These are phyloP conservation scores for Danio albolineatus DNA, from an alignment of 2,797 vertebrate species.

Conservation along the genomic window DNA sequence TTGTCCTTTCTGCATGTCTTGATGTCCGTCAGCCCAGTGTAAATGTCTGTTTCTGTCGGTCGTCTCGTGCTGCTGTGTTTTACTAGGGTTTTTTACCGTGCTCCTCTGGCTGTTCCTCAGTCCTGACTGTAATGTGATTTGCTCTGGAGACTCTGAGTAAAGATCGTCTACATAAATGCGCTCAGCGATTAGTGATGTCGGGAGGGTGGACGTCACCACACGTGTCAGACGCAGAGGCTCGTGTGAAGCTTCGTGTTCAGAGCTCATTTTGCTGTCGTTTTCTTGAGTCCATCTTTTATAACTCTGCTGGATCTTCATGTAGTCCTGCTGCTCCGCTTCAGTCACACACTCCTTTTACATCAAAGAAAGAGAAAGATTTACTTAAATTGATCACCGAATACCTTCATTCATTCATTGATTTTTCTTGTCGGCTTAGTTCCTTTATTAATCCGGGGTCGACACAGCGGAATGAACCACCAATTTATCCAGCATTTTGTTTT, in stretches of 20 bases:
- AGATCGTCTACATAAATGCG: constrained; percentile 65
- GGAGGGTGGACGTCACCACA: constrained; percentile 77
- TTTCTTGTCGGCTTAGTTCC: too few species aligned
- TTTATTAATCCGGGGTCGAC: too few species aligned
- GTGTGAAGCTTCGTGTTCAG: constrained; percentile 66
- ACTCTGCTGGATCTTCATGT: constrained; percentile 72
- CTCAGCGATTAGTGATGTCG: constrained; percentile 76
- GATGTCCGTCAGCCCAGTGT: neutral
- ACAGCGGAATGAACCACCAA: too few species aligned
- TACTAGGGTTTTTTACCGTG: neutral
- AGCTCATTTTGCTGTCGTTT: constrained; percentile 62
- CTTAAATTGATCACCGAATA: constrained; percentile 27
- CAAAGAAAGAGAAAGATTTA: constrained; percentile 2
- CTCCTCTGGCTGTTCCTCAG: constrained; percentile 20
- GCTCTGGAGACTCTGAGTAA: constrained; percentile 65
- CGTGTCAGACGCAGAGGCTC: constrained; percentile 77
- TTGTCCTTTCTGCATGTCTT: constrained; percentile 1
- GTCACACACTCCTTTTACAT: constrained; percentile 72
- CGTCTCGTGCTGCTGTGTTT: neutral
- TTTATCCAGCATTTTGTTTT: too few species aligned
- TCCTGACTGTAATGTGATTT: constrained; percentile 59
- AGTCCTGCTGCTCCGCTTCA: constrained; percentile 74
- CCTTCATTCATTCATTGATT: too few species aligned
- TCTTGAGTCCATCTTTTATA: constrained; percentile 63
- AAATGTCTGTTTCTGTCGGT: constrained; percentile 7